Base-by-base conservation (phyloP, 2,888 invertebrate species). In the Drosophila longiperda region DNA sequence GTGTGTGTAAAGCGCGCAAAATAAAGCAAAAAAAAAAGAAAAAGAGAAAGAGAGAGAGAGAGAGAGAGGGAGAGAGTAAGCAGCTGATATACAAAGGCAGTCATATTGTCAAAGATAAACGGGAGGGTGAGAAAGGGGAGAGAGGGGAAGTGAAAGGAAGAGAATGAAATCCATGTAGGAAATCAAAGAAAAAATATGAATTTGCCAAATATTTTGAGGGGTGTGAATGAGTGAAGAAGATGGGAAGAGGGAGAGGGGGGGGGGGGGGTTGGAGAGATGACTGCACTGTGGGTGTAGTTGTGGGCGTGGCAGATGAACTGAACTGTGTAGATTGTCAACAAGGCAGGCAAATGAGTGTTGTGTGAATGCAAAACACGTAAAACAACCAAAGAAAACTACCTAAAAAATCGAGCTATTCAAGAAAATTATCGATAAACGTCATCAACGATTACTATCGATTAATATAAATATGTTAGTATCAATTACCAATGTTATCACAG, bases 61-160 rank as follows among this genome's bases (percentile, higher is more conserved):
- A 69, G 59, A 73, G 60, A 40, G 60, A 26, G 57, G 60, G 75
- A 69, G 62, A 62, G 75, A 85, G 29, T 82, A 80, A 69, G 80
- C 72, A 84, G 57, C 64, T 69, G 62, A 67, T 65, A 50, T 55
- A 65, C 42, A 48, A 64, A 58, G 33, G 45, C 23, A 45, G 15
- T 45, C 23, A 45, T 15, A 45, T 23, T 45, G 3, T 45, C 15
- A 45, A 23, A 45, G 12, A 15, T 12, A 20, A 45, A 7, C 3
- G 8, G 8, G 20, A 3, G 42, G 0, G 42, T 3, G 7, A 12
- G 40, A 17, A 12, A 11, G 34, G 5, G 12, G 34, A 5, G n/a
- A 11, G 3, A 45, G 1, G 4, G 45, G 20, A 15, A 2, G 29
- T 29, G n/a, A n/a, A 1, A 3, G 20, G 45, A 33, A 40, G 40